Base-by-base conservation (phyloP, 2,113 vertebrate species). In the Anguilla rostrata region DNA sequence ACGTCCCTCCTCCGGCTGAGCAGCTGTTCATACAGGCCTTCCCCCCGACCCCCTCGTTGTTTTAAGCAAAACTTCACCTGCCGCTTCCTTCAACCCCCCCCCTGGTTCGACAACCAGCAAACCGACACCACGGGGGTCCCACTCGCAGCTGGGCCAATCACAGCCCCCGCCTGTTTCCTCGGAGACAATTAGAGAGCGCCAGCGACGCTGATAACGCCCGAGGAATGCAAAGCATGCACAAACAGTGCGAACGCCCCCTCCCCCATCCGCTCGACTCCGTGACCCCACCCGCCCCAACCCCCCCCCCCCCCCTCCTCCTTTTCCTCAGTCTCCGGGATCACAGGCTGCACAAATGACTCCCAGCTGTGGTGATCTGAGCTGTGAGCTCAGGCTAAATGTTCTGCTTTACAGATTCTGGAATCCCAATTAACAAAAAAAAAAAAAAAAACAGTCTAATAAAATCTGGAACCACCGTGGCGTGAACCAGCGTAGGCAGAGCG, bases 211-310 rank as follows among this genome's bases (percentile, higher is more conserved):
- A 95, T 95, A 94, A 94, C 94, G 92, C 91, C 90, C 90, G 92
- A 94, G 88, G 94, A 95, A 95, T 95, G 92, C 39, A 87, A 92
- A 86, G 94, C 92, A 95, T 95, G 93, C 92, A 89, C 93, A 93
- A 94, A 94, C 93, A 94, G 91, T 78, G 56, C n/a, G 46, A 5
- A 49, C 7, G 57, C 81, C 22, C 93, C 93, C 90, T 92, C 94
- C 94, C 94, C 93, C 94, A 91, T 93, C 91, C 85, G 88, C 88
- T 90, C 18, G 20, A 82, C 85, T 85, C 87, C 34, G 12, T 56
- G 7, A 41, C 78, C 43, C 34, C 34, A 0, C 34, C 34, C 34
- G 34, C 34, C 34, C 34, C 34, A 34, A 34, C 34, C 34, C 34
- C 34, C 34, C 34, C 43, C 83, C 81, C 80, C 56, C 78, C 34